Evolutionary conservation across 2,888 invertebrate species (phyloP), one percentile per base, ranked within the genome.

Genomic region (Cheiracanthium punctorium): DNA sequence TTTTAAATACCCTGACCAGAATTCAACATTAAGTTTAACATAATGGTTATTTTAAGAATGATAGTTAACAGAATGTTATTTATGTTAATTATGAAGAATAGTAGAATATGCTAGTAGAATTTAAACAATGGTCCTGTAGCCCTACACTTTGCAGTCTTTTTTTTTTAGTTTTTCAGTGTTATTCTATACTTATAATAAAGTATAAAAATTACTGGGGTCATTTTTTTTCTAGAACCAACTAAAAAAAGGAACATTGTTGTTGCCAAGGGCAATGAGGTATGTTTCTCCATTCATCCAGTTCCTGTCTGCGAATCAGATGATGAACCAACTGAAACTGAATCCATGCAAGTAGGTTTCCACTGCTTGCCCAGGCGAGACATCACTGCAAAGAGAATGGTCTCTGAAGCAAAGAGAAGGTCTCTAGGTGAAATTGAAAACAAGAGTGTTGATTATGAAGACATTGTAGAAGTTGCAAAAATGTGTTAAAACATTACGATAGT

Each of bases 351-450:
- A 2, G 70, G 80, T 8, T 89, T 88, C 77, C 89, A 89, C 64
- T 89, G 89, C 76, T 58, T 89, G 37, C 88, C 86, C 2, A 85
- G 76, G 28, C 5, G 12, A 0, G 80, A 80, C 5, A 37, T 52
- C 2, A 75, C 76, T 58, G 81, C 87, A 17, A 81, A 80, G 41
- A 86, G 76, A 43, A 28, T 89, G 80, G 75, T 80, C 0, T 12
- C 32, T 0, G 88, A 89, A 29, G 12, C 82, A 0, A 69, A 75
- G 24, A 52, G 64, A 14, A 65, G 85, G n/a, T 80, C 88, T 10
- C 64, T 89, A 52, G 71, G 58, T 0, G 86, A 88, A 52, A n/a
- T 89, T n/a, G 81, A 73, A 17, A 80, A 75, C n/a, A 89, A 89
- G 71, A 14, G 67, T 4, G 88, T 80, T 1, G 85, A 89, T 33